A percentile compares a stretch with the other conserved stretches of the same genome.
Conservation (phyloP, 2,113 vertebrate species). For the Carettochelys insculpta region DNA sequence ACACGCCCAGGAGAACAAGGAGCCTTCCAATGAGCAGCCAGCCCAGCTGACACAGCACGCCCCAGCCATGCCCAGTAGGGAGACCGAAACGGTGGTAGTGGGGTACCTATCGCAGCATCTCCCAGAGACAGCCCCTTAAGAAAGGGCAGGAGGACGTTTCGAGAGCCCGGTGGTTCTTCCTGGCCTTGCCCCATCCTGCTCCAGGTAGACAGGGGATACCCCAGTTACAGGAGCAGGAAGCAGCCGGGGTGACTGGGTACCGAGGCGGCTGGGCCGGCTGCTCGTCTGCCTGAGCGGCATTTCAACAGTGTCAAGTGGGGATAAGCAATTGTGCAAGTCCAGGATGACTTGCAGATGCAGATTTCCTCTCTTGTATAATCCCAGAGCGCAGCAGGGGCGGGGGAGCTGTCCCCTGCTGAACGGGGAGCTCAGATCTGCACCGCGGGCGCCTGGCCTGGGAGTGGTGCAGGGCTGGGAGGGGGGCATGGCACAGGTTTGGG, state of each 20-base stretch:
- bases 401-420: neutral
- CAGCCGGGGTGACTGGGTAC: conserved; percentile 21
- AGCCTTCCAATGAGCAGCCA: neutral
- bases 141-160: neutral
- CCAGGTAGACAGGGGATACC: neutral
- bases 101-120: neutral
- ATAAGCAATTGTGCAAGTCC: conserved; percentile 63
- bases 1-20: too few species aligned
- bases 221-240: rapidly evolving
- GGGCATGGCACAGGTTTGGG: neutral
- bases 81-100: rapidly evolving
- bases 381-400: neutral
- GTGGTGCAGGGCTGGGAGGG: too few species aligned
- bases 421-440: rapidly evolving
- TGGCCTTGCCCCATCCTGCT: neutral
- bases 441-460: rapidly evolving
- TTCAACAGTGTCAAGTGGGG: neutral
- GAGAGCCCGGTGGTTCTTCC: neutral
- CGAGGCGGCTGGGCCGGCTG: neutral
- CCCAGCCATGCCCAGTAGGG: neutral
- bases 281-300: neutral
- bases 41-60: neutral
- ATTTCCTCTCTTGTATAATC: conserved; percentile 18
- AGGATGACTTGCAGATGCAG: conserved; percentile 37
- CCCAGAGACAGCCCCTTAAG: too few species aligned